These are phyloP conservation scores for Apamea anceps DNA, from an alignment of 2,888 invertebrate genomes.

Conservation along the genomic window DNA sequence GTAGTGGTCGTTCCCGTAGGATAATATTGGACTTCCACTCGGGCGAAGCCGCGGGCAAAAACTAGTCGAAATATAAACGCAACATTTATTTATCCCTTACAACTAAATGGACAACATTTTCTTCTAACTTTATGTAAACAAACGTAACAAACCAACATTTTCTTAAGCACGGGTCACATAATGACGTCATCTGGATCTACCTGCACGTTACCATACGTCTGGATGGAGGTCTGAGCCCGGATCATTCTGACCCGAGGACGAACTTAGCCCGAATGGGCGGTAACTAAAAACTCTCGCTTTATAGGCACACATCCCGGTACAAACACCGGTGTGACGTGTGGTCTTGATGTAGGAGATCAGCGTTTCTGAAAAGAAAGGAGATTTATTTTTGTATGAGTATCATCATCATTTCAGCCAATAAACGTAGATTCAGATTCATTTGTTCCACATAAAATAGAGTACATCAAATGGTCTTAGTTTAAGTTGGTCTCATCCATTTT, in stretches of 20 bases:
- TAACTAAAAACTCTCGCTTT: conserved; percentile 80
- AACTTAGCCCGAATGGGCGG: conserved; percentile 73
- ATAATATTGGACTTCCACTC: not conserved
- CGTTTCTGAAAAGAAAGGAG: conserved; percentile 55
- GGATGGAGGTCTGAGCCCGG: conserved; percentile 64
- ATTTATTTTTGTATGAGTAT: not conserved
- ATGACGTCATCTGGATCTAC: conserved; percentile 62
- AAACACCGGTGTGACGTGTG: conserved; percentile 68
- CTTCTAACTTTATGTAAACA: conserved; percentile 38
- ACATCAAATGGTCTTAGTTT: too few relatives aligned
- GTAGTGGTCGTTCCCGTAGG: too few relatives aligned
- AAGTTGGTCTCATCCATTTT: too few relatives aligned
- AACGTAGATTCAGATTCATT: too few relatives aligned
- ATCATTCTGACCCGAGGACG: conserved; percentile 66
- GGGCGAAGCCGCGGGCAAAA: not conserved
- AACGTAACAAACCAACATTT: conserved; percentile 35
- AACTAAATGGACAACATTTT: not conserved
- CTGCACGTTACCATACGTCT: conserved; percentile 61
- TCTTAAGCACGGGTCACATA: conserved; percentile 52
- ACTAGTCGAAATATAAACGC: not conserved
- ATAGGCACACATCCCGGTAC: conserved; percentile 71
- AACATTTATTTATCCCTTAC: not conserved
- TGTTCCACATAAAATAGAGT: too few relatives aligned
- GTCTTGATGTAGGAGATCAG: conserved; percentile 42
- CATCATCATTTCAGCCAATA: not conserved